These are phyloP conservation scores for Vespertilio murinus DNA, from an alignment of 2,797 vertebrate genomes.

Conservation along the genomic window DNA sequence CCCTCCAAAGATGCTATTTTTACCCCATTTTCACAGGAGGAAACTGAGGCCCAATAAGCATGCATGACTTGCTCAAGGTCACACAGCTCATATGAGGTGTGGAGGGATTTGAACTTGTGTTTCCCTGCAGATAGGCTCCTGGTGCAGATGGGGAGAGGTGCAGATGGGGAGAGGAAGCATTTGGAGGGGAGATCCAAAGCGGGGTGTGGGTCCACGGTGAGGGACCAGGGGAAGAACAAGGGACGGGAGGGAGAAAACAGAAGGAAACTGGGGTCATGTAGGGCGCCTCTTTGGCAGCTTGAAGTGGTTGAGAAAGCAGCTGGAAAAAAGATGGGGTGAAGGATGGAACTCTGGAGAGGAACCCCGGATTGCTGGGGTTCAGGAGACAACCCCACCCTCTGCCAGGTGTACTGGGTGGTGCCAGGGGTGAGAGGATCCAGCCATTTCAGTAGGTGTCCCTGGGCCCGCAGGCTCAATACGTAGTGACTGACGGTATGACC, in stretches of 20 bases:
- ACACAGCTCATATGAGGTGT: background rate
- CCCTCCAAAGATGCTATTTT: background rate
- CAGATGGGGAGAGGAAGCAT: background rate
- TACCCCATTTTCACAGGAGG: background rate
- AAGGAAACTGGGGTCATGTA: fast-evolving
- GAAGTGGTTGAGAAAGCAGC: background rate
- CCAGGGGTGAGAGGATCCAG: background rate
- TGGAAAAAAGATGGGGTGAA: background rate
- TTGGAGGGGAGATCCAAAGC: too few species aligned
- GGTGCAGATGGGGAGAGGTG: too few species aligned
- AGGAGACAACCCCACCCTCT: background rate
- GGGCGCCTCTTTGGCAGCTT: background rate
- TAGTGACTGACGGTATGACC: too few species aligned
- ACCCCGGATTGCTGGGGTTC: background rate
- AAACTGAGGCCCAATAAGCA: background rate
- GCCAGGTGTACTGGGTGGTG: background rate
- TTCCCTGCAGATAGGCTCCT: background rate
- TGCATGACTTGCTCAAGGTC: background rate
- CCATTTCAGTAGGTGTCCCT: background rate
- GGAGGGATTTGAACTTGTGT: background rate
- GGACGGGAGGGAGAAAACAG: too few species aligned
- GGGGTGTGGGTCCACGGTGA: background rate
- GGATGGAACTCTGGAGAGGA: background rate
- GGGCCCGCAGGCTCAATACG: background rate
- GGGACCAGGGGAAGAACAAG: too few species aligned